A percentile compares a stretch with the other conserved stretches of the same genome.
Evolutionary conservation across 2,888 invertebrate genomes (phyloP).

Genomic region (Incurvaria masculella): DNA sequence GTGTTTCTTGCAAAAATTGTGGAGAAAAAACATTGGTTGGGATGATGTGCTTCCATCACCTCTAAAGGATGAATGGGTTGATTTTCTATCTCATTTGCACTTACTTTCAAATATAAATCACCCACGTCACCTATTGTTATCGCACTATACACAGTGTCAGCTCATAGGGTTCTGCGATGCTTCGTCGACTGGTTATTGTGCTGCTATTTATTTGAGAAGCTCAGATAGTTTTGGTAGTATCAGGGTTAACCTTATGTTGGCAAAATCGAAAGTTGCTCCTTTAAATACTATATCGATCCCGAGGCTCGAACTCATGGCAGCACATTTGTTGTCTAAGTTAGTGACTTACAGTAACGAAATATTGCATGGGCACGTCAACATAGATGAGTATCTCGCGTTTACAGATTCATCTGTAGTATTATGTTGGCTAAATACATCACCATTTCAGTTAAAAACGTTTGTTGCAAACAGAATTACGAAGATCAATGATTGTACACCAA

Average conservation of each 20-base stretch:
- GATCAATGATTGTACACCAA: constrained; percentile 9
- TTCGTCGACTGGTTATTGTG: constrained; percentile 5
- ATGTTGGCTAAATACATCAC: constrained; percentile 9
- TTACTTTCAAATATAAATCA: neutral
- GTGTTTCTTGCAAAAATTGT: constrained; percentile 10
- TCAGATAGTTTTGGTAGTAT: neutral
- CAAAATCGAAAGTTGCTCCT: constrained; percentile 11
- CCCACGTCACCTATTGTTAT: neutral
- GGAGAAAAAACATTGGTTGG: constrained; percentile 2
- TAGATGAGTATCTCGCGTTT: neutral
- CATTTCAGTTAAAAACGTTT: constrained; percentile 6
- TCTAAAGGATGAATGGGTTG: constrained; percentile 1
- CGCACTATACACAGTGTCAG: neutral
- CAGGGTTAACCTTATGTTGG: constrained; percentile 1
- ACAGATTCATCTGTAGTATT: constrained; percentile 7
- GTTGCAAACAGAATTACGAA: constrained; percentile 13
- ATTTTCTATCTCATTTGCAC: neutral
- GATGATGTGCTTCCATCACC: constrained; percentile 7
- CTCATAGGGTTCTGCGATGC: constrained; percentile 2
- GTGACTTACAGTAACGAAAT: neutral
- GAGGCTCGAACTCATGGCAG: constrained; percentile 11
- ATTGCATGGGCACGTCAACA: too few species aligned
- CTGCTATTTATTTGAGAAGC: constrained; percentile 6
- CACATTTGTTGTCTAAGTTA: constrained; percentile 2
- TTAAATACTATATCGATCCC: constrained; percentile 8